phyloP scores from a whole-genome alignment of 2,888 invertebrate species.

The Polyommatus iphigenia region DNA sequence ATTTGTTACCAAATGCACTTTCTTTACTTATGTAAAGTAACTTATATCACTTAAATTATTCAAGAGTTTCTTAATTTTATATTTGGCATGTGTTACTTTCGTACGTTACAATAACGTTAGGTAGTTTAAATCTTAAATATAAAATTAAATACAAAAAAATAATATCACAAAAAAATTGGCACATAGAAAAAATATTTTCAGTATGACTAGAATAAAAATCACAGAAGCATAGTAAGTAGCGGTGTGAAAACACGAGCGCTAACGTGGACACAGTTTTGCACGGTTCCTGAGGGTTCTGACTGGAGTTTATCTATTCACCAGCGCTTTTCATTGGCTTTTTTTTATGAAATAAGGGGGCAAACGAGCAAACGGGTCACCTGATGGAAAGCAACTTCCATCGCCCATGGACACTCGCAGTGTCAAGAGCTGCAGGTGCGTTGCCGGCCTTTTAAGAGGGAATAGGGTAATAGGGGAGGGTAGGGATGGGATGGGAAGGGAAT shows the following conservation, averaged over 20 bases:
- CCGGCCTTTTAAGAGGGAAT: too few relatives aligned
- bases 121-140: background rate
- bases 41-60: background rate
- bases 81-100: constrained; percentile 1
- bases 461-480: too few relatives aligned
- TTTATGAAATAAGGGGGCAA: too few relatives aligned
- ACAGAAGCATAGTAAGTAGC: background rate
- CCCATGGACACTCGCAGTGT: too few relatives aligned
- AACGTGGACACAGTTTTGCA: background rate
- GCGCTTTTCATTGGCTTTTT: too few relatives aligned
- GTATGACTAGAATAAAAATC: constrained; percentile 18
- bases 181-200: constrained; percentile 10
- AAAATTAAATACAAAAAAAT: background rate
- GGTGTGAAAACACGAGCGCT: background rate
- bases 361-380: too few relatives aligned
- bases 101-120: background rate
- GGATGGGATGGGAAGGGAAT: too few relatives aligned
- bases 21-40: constrained; percentile 17
- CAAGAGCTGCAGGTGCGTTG: too few relatives aligned
- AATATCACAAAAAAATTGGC: constrained; percentile 12
- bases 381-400: too few relatives aligned
- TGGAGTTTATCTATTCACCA: too few relatives aligned
- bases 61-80: background rate
- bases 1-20: background rate
- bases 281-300: too few relatives aligned